A percentile compares a stretch with the other conserved stretches of the same genome.
Evolutionary conservation across 2,113 vertebrate species (phyloP).

Genomic region (Heterotilapia buettikoferi): DNA sequence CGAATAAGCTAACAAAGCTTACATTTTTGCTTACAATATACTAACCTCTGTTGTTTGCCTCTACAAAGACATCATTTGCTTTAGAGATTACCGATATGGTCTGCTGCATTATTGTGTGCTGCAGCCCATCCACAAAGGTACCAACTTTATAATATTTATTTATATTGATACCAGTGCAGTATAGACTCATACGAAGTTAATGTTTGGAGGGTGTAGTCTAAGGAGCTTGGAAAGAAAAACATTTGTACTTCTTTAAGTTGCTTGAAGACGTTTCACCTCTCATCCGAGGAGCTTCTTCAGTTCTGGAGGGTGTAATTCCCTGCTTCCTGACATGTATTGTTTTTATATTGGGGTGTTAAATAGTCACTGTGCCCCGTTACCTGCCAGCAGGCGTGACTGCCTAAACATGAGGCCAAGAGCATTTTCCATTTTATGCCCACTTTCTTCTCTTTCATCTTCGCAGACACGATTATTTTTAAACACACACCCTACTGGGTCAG

Average conservation of each 20-base stretch:
- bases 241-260: background rate
- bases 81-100: background rate
- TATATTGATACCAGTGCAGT: background rate
- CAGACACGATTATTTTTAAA: background rate
- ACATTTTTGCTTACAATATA: fast-evolving
- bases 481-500: background rate
- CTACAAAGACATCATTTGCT: background rate
- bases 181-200: background rate
- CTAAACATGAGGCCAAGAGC: background rate
- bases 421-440: background rate
- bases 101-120: background rate
- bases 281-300: background rate
- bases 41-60: background rate
- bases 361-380: background rate
- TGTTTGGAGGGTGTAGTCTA: too few species aligned
- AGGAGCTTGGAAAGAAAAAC: background rate
- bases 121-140: background rate
- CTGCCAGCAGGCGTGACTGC: fast-evolving
- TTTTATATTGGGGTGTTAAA: background rate
- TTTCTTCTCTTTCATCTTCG: background rate
- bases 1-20: background rate
- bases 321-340: background rate
- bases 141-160: background rate
- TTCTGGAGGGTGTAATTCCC: fast-evolving
- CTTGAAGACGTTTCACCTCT: background rate